phyloP scores from a whole-genome alignment of 2,797 vertebrate species.

The Gila robusta region DNA sequence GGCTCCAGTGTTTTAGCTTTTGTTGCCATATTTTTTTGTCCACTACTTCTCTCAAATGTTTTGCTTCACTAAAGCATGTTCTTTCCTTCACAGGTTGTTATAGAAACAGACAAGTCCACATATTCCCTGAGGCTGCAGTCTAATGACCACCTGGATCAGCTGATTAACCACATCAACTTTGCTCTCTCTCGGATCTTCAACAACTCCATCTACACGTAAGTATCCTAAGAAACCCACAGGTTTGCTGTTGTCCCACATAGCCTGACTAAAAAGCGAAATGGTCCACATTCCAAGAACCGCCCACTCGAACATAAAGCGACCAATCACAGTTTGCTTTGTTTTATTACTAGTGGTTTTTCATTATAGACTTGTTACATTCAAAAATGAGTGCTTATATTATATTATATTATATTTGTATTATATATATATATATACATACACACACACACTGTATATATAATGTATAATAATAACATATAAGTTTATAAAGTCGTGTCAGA shows the following conservation, averaged over 20 bases:
- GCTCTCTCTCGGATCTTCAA: conserved; percentile 90
- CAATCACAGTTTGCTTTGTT: not conserved
- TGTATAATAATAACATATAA: not conserved
- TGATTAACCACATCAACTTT: conserved; percentile 86
- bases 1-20: conserved; percentile 5
- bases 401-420: too few relatives aligned
- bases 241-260: not conserved
- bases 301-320: not conserved
- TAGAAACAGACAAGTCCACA: conserved; percentile 88
- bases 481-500: not conserved
- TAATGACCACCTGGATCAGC: conserved; percentile 86
- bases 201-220: conserved; percentile 86
- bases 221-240: not conserved
- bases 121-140: conserved; percentile 83
- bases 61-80: conserved; percentile 1
- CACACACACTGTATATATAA: too few relatives aligned
- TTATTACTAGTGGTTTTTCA: not conserved
- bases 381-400: too few relatives aligned
- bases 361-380: not conserved
- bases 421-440: too few relatives aligned
- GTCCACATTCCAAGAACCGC: not conserved
- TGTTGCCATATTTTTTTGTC: not conserved
- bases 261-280: not conserved
- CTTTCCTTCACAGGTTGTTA: conserved; percentile 79
- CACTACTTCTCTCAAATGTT: not conserved